Base-by-base conservation (phyloP, 2,113 vertebrate genomes). In the Megaleporinus macrocephalus region DNA sequence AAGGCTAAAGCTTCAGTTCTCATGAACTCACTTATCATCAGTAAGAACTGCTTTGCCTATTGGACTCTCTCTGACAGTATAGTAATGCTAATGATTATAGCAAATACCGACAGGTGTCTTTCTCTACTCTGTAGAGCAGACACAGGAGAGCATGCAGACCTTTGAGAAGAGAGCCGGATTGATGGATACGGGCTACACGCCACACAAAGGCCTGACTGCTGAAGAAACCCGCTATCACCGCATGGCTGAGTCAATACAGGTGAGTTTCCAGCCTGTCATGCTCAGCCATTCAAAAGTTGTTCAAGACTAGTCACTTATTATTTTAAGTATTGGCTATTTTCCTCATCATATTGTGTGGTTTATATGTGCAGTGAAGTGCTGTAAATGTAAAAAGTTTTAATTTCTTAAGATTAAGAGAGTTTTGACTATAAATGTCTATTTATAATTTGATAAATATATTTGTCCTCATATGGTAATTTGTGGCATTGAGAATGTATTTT, bases 131-230 rank as follows among this genome's bases (percentile, higher is more conserved):
- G 47, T 87, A 99, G 98, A 95, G 87, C 95, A 98, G 87, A 95
- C 93, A 69, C 97, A 98, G 73, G 96, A 99, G 89, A 98, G 92
- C 92, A 95, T 99, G 73, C 96, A 97, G 59, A 95, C 87, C 81
- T 99, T 99, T 85, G 97, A 98, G 88, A 95, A 97, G 88, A 96
- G 96, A 89, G 96, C 96, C 59, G 97, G 98, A 16, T 93, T 98
- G 93, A 96, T 95, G 57, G 97, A 97, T 30, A 92, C 95, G 22
- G 95, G 94, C 22, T 98, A 98, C 90, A 95, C 94, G 29, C 97
- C 97, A 14, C 95, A 96, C 93, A 98, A 97, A 88, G 97, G 97
- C 83, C 95, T 99, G 30, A 95, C 94, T 77, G 93, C 96, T 0
- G 97, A 99, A 89, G 97, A 98, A 86, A 95, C 93, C 26, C 93